A percentile compares a stretch with the other conserved stretches of the same genome.
Evolutionary conservation across 1,140 invertebrate species (phyloP).

Genomic region (Ericerus pela): DNA sequence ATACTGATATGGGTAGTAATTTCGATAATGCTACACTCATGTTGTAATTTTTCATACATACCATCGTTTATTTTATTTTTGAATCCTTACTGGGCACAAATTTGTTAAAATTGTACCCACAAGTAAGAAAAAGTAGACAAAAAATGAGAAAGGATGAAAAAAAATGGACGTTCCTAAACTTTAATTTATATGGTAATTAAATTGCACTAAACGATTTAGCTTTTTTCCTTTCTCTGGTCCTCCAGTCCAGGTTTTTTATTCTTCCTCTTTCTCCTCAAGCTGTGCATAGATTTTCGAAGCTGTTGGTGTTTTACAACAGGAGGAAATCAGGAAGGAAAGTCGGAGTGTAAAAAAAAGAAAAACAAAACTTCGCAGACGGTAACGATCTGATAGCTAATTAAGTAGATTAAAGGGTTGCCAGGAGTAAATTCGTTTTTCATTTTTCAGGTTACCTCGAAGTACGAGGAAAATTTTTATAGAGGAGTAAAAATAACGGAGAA

Average conservation of each 20-base stretch:
- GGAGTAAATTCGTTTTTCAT: constrained; percentile 9
- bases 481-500: not conserved
- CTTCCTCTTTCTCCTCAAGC: no score
- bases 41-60: not conserved
- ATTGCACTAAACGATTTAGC: no score
- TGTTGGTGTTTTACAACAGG: not conserved
- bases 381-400: constrained; percentile 11
- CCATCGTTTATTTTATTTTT: not conserved
- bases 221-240: no score
- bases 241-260: no score
- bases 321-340: not conserved
- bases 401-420: constrained; percentile 9
- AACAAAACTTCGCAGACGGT: not conserved
- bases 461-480: not conserved
- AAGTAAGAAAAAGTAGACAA: no score
- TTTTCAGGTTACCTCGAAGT: not conserved
- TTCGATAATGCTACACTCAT: not conserved
- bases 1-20: not conserved
- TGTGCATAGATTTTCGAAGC: constrained; percentile 1
- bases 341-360: not conserved
- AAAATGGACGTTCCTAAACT: no score
- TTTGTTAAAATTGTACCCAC: not conserved
- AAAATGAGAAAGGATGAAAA: no score
- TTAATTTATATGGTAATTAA: no score
- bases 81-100: not conserved